Percentiles rank a stretch among this genome's conserved stretches.
Conservation (phyloP, 2,888 invertebrate species). For the Hypolimnas misippus region DNA sequence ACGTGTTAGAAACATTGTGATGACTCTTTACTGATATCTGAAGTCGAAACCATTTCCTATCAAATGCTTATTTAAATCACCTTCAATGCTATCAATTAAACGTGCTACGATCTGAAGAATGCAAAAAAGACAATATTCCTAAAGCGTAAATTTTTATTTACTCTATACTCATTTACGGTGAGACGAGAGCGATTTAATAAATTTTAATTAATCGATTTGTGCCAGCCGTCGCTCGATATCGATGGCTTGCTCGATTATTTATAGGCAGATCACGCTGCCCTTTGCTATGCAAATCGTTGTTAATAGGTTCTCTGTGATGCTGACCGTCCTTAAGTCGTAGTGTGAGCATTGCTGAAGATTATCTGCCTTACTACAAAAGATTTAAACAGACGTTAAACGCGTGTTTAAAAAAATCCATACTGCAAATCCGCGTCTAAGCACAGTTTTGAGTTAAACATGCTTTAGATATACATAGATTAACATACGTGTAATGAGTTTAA, state of each 20-base stretch:
- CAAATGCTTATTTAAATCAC: neutral
- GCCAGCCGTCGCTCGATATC: slow-evolving; percentile 34
- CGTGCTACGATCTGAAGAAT: neutral
- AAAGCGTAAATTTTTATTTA: slow-evolving; percentile 24
- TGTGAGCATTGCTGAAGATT: neutral
- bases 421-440: no score
- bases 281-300: slow-evolving; percentile 55
- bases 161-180: slow-evolving; percentile 18
- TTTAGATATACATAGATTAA: no score
- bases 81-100: neutral
- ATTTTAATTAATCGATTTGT: slow-evolving; percentile 38
- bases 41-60: neutral
- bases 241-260: slow-evolving; percentile 47
- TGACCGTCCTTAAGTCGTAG: slow-evolving; percentile 14
- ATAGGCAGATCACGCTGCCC: slow-evolving; percentile 52
- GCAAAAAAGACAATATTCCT: slow-evolving; percentile 10
- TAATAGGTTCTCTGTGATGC: slow-evolving; percentile 33
- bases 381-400: no score
- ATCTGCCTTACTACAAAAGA: no score
- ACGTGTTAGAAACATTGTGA: no score
- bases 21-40: no score
- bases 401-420: no score
- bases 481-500: no score
- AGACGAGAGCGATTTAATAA: slow-evolving; percentile 31
- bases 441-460: no score